Conservation (phyloP, 1,140 invertebrate species). For the Physella acuta region DNA sequence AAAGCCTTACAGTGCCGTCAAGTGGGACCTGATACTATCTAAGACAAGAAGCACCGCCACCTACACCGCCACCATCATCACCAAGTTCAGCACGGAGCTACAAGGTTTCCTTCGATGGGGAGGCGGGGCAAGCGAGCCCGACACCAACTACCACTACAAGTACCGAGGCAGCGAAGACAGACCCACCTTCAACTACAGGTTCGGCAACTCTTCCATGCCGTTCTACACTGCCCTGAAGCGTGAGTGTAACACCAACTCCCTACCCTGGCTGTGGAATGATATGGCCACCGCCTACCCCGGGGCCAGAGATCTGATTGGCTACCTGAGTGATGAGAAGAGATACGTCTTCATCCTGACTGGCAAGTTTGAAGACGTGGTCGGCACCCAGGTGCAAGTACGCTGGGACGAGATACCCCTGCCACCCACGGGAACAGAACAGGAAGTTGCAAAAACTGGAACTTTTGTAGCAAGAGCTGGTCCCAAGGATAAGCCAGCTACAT, state of each 20-base stretch:
- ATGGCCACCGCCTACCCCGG: not conserved
- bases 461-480: too few relatives aligned
- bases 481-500: too few relatives aligned
- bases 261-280: not conserved
- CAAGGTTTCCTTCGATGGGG: not conserved
- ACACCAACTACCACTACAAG: slow-evolving; percentile 3
- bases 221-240: not conserved
- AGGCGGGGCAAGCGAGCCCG: not conserved
- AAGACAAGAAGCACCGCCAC: not conserved
- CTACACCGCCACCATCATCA: not conserved
- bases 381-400: not conserved
- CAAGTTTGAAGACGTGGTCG: not conserved
- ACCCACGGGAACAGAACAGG: too few relatives aligned
- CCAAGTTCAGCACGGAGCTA: not conserved
- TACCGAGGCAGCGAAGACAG: not conserved
- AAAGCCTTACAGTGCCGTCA: not conserved
- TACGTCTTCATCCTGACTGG: slow-evolving; percentile 1
- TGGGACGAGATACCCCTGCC: too few relatives aligned
- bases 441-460: too few relatives aligned
- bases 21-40: not conserved
- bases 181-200: slow-evolving; percentile 1
- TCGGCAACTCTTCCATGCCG: not conserved
- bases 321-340: not conserved
- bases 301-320: not conserved
- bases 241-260: not conserved